Evolutionary conservation across 2,888 invertebrate genomes (phyloP).

Genomic region (Drosophila koepferae): DNA sequence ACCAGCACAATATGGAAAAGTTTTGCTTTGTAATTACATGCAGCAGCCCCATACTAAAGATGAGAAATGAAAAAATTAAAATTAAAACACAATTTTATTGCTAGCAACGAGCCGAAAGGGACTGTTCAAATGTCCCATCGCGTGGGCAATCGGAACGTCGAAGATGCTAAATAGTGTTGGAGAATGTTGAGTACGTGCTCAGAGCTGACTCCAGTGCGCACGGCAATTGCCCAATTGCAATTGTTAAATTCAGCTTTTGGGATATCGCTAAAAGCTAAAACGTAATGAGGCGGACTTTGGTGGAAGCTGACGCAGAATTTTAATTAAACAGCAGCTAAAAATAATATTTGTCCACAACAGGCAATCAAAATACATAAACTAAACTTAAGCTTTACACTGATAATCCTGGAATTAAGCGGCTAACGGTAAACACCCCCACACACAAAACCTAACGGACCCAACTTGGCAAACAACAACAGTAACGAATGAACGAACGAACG

Average conservation of each 20-base stretch:
- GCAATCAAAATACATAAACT: conserved; percentile 60
- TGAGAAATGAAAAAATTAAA: conserved; percentile 16
- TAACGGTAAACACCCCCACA: conserved; percentile 57
- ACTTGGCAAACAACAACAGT: conserved; percentile 39
- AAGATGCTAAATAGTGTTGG: conserved; percentile 6
- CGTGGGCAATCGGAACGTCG: conserved; percentile 29
- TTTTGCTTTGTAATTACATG: conserved; percentile 78
- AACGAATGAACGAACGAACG: too few species aligned
- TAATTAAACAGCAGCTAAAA: conserved; percentile 49
- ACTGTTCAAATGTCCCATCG: conserved; percentile 19
- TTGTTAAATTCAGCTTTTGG: conserved; percentile 15
- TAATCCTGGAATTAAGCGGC: conserved; percentile 66
- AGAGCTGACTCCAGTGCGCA: conserved; percentile 19
- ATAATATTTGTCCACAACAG: conserved; percentile 61
- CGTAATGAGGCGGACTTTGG: conserved; percentile 4
- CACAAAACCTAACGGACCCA: conserved; percentile 11
- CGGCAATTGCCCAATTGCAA: conserved; percentile 23
- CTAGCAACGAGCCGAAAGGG: conserved; percentile 5
- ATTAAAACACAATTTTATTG: conserved; percentile 25
- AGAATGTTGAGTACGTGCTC: conserved; percentile 23
- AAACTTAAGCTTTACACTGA: conserved; percentile 59
- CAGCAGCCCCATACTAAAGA: conserved; percentile 43
- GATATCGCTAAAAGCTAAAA: background rate
- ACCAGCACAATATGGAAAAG: conserved; percentile 65
- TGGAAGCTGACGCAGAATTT: conserved; percentile 29